phyloP scores from a whole-genome alignment of 2,113 vertebrate genomes.

The Chionomys nivalis region DNA sequence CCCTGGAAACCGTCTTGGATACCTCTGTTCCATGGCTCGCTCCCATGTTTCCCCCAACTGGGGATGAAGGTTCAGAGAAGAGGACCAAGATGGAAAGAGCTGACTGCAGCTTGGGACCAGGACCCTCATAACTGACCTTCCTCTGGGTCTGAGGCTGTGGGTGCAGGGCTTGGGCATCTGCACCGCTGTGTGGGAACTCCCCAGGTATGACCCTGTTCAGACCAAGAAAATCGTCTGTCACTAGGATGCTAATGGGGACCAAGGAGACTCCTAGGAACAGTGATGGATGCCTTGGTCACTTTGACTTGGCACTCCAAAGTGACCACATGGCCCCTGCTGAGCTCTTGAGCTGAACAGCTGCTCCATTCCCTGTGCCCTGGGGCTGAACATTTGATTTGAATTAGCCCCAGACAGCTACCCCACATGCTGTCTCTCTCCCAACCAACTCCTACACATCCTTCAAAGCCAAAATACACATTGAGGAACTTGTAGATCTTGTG shows the following conservation, averaged over 20 bases:
- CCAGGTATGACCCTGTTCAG: not conserved
- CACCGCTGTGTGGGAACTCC: not conserved
- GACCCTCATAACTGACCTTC: not conserved
- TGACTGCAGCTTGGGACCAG: not conserved
- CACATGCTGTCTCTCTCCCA: not conserved
- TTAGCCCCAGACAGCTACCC: not conserved
- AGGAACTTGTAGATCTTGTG: not conserved
- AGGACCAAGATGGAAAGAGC: no score
- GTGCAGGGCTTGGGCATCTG: accelerated
- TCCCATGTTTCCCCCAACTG: not conserved
- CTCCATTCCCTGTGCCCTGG: not conserved
- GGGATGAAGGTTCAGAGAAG: not conserved
- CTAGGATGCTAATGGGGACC: not conserved
- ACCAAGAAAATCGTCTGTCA: accelerated
- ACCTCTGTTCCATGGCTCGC: not conserved
- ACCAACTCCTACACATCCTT: not conserved
- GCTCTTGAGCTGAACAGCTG: not conserved
- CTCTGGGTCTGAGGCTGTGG: not conserved
- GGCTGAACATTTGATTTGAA: not conserved
- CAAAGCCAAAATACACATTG: not conserved
- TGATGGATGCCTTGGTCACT: not conserved
- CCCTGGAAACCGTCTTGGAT: not conserved
- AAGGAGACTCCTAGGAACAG: not conserved
- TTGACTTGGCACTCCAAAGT: not conserved
- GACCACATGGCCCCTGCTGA: not conserved